Base-by-base conservation (phyloP, 2,113 vertebrate genomes). In the Cyanoderma ruficeps region DNA sequence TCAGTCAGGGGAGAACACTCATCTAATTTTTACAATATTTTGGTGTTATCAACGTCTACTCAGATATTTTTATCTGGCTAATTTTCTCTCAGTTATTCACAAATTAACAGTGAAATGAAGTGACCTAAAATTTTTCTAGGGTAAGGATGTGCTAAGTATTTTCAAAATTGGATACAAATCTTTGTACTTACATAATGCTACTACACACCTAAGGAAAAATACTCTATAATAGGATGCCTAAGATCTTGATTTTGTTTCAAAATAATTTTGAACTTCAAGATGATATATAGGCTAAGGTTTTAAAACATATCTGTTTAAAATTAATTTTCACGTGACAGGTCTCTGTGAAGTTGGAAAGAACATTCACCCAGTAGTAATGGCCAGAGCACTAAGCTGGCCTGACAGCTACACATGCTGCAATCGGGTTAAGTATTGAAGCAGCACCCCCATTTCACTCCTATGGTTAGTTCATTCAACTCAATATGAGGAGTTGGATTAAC, bases 11-110 rank as follows among this genome's bases (percentile, higher is more conserved):
- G 6, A 89, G 23, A 49, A 67, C 41, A 37, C 19, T 77, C 2
- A 75, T 2, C 6, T 82, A 16, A 75, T 70, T 78, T 93, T 81
- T 55, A 71, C 13, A 50, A 16, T 13, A 56, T 41, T 76, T 22
- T 11, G 8, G 3, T 67, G 30, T 52, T 72, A 76, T 17, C 10
- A 2, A 70, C 74, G 25, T 67, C 65, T 87, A 65, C 42, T 81
- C 60, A 91, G 59, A 22, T 95, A 93, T 71, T 94, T 95, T 95
- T 91, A 87, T 67, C 85, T 83, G 70, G 33, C 3, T 82, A 30
- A 80, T 84, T 61, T 88, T 93, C 35, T 87, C 33, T 41, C 33
- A 70, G 24, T 65, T 87, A 70, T 42, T 88, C 75, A 93, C 15
- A 88, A 91, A 77, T 63, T 85, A 91, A 59, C 13, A 89, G 56